phyloP scores from a whole-genome alignment of 2,888 invertebrate genomes.

The Oligia strigilis region DNA sequence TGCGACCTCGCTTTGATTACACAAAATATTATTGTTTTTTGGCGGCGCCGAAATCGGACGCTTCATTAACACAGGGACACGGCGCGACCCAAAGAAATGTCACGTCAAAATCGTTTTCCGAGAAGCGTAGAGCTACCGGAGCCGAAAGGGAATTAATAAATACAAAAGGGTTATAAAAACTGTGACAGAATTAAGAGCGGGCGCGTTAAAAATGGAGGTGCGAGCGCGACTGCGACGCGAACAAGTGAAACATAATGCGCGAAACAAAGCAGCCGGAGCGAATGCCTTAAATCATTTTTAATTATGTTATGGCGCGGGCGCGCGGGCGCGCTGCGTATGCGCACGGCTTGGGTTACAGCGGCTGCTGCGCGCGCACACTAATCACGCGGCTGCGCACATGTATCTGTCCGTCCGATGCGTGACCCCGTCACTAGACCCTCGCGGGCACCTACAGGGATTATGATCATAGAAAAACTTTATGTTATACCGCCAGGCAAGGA shows the following conservation, averaged over 20 bases:
- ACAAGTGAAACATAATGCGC: constrained; percentile 91
- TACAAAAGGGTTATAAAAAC: constrained; percentile 90
- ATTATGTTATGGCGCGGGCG: constrained; percentile 90
- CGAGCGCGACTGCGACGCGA: constrained; percentile 85
- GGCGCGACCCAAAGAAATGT: constrained; percentile 87
- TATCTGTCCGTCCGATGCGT: constrained; percentile 75
- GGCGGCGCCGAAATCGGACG: constrained; percentile 87
- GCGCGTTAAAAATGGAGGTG: constrained; percentile 87
- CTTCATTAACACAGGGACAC: constrained; percentile 88
- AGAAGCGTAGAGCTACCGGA: constrained; percentile 90
- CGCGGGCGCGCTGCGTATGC: constrained; percentile 71
- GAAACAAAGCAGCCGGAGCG: constrained; percentile 91
- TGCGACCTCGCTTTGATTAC: constrained; percentile 78
- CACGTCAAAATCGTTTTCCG: constrained; percentile 88
- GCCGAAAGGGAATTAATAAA: constrained; percentile 89
- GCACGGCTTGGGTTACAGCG: constrained; percentile 82
- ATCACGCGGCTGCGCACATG: constrained; percentile 68
- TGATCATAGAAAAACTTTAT: constrained; percentile 55
- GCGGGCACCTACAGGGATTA: constrained; percentile 55
- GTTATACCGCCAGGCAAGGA: constrained; percentile 39
- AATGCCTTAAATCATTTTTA: constrained; percentile 91
- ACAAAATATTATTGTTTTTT: constrained; percentile 76
- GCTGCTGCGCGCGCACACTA: constrained; percentile 72
- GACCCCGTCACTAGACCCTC: constrained; percentile 71
- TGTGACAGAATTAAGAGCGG: constrained; percentile 90